Percentiles rank a stretch among this genome's conserved stretches.
These are phyloP conservation scores for Antennarius striatus DNA, from an alignment of 2,113 vertebrate genomes.

Conservation along the genomic window DNA sequence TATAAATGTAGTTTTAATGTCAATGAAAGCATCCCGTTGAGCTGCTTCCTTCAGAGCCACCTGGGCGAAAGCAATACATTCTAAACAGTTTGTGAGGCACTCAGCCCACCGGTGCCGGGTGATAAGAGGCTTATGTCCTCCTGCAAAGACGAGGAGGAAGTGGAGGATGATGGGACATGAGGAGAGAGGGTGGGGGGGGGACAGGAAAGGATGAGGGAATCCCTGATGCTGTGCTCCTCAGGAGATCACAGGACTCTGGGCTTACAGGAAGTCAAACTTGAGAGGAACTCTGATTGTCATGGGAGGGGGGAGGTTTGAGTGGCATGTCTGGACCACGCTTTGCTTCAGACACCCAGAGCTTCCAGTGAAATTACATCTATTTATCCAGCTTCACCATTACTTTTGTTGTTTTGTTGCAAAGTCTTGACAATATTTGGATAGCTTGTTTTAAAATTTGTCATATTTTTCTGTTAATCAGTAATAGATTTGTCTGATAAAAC, in stretches of 20 bases:
- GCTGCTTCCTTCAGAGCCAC: neutral
- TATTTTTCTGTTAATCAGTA: too few relatives aligned
- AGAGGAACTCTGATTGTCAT: conserved; percentile 9
- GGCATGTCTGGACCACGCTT: neutral
- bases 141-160: conserved; percentile 53
- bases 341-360: too few relatives aligned
- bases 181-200: conserved; percentile 26
- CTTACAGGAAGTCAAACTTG: conserved; percentile 43
- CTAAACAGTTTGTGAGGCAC: conserved; percentile 37
- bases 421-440: too few relatives aligned
- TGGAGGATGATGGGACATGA: conserved; percentile 53
- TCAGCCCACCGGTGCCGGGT: conserved; percentile 32
- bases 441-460: too few relatives aligned
- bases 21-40: too few relatives aligned
- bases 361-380: neutral
- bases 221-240: conserved; percentile 45
- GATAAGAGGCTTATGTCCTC: conserved; percentile 76
- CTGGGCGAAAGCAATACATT: conserved; percentile 21
- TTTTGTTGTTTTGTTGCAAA: neutral
- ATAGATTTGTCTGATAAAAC: too few relatives aligned
- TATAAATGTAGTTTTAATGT: too few relatives aligned
- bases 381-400: neutral
- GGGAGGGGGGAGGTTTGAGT: neutral
- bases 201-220: conserved; percentile 45
- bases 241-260: conserved; percentile 37